A percentile compares a stretch with the other conserved stretches of the same genome.
These are phyloP conservation scores for Pteronotus mesoamericanus DNA, from an alignment of 2,797 vertebrate species.

Conservation along the genomic window DNA sequence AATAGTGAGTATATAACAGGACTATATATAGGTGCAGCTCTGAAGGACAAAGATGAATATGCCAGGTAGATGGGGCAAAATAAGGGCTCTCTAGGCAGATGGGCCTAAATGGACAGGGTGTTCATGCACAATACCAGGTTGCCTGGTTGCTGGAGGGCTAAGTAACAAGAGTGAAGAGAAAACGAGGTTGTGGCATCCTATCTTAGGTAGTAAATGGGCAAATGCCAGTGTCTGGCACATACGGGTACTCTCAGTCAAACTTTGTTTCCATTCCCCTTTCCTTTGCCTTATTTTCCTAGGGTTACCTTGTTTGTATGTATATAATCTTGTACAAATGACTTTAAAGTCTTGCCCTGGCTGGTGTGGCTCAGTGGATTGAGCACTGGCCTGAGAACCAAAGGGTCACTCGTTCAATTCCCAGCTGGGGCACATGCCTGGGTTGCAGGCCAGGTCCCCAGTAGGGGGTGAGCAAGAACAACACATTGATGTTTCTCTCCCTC, in stretches of 20 bases:
- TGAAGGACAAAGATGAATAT: not conserved
- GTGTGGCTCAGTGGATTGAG: too few relatives aligned
- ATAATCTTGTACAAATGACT: not conserved
- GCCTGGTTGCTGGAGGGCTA: not conserved
- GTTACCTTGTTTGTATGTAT: not conserved
- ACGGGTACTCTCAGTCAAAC: accelerated
- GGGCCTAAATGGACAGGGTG: not conserved
- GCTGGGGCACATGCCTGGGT: too few relatives aligned
- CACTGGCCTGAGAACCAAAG: too few relatives aligned
- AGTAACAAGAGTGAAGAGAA: not conserved
- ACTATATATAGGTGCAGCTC: not conserved
- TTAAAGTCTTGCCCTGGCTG: not conserved
- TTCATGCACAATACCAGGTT: not conserved
- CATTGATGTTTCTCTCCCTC: too few relatives aligned
- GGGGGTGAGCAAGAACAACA: too few relatives aligned
- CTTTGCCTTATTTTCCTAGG: not conserved
- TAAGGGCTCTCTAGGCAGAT: not conserved
- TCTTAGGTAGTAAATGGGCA: not conserved
- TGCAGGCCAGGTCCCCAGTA: too few relatives aligned
- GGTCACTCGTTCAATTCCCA: too few relatives aligned
- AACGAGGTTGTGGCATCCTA: not conserved
- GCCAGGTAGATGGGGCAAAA: not conserved
- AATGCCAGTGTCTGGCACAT: not conserved
- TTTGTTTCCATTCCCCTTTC: not conserved
- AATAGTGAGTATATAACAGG: not conserved